Percentiles rank a stretch among this genome's conserved stretches.
Conservation (phyloP, 2,888 invertebrate species). For the Pelosia muscerda region DNA sequence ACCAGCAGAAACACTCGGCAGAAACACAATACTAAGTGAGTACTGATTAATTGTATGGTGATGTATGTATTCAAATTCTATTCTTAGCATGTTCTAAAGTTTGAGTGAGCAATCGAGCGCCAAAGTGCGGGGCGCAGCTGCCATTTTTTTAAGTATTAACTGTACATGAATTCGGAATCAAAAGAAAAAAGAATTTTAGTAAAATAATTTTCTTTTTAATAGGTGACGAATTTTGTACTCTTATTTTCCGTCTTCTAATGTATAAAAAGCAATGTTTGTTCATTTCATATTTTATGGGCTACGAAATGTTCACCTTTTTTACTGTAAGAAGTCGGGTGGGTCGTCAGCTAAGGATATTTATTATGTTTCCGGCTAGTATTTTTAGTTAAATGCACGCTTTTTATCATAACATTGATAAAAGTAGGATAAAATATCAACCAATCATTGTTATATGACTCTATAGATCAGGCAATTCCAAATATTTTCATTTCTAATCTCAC, state of each 20-base stretch:
- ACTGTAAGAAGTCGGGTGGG: too few relatives aligned
- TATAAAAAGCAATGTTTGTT: neutral
- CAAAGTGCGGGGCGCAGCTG: neutral
- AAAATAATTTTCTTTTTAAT: conserved; percentile 1
- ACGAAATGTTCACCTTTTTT: neutral
- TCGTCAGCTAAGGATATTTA: too few relatives aligned
- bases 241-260: neutral
- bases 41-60: too few relatives aligned
- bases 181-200: neutral
- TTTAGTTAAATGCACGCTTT: too few relatives aligned
- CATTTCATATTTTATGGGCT: neutral
- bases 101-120: neutral
- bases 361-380: too few relatives aligned
- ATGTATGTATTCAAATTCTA: neutral
- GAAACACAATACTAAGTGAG: too few relatives aligned
- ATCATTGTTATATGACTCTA: neutral
- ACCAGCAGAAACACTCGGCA: too few relatives aligned
- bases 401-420: neutral
- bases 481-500: neutral
- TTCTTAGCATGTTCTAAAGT: neutral
- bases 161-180: neutral
- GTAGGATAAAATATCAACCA: neutral
- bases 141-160: neutral
- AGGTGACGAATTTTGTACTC: neutral
- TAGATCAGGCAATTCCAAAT: neutral